Evolutionary conservation across 2,888 invertebrate species (phyloP), one percentile per base, ranked within the genome.

Genomic region (Spodoptera picta): DNA sequence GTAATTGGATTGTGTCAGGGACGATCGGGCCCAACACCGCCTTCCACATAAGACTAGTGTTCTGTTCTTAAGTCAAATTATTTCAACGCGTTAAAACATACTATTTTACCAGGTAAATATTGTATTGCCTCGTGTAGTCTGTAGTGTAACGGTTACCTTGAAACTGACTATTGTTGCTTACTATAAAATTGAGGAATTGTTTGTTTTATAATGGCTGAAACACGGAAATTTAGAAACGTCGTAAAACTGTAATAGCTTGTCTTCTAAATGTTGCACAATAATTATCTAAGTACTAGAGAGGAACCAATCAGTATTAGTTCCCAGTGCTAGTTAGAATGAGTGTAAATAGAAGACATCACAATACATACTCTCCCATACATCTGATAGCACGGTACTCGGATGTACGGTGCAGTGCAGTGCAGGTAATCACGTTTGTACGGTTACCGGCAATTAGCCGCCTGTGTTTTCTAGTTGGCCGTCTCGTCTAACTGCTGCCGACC

Each of bases 391-490:
- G 23, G 49, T 59, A 63, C 63, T 63, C 51, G 62, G 66, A 65
- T 71, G 36, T 36, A 36, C 36, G 36, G 36, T 36, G 69, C 73
- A 75, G 36, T 36, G 69, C 73, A 75, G 59, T 65, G 59, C 65
- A 67, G 57, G 61, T 76, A 75, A 75, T 78, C 73, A 71, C 66
- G 65, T 91, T 91, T 91, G 88, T 84, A 82, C 87, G 81, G 85
- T 88, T 89, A 87, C 87, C 82, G 86, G 82, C 90, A 91, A 91
- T 92, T 91, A 92, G 87, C 82, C 79, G 77, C 78, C 67, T 65
- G 60, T 82, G 80, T 78, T 79, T 79, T 79, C 81, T 82, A 70
- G 69, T 69, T 64, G 60, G 66, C 75, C 74, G 77, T 78, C 60
- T 75, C 73, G 49, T 64, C 48, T 75, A 63, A 64, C 65, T 60